These are phyloP conservation scores for Drosophila meridionalis DNA, from an alignment of 2,888 invertebrate genomes.

Conservation along the genomic window DNA sequence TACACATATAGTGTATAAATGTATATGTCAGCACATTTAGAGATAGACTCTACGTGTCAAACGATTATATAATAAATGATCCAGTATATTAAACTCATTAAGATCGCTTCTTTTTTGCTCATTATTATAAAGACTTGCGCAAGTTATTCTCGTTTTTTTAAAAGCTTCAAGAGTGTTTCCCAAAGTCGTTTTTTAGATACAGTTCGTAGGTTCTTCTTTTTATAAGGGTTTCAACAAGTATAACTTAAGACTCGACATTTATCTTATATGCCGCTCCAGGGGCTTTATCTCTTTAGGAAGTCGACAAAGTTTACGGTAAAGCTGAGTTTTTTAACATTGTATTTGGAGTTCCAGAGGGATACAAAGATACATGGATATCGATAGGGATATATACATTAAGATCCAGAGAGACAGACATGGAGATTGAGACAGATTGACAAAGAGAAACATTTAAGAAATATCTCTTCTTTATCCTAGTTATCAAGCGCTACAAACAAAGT, in stretches of 20 bases:
- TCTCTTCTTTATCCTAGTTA: background rate
- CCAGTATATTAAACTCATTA: background rate
- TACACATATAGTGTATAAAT: background rate
- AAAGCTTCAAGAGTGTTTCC: background rate
- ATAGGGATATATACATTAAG: background rate
- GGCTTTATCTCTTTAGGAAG: conserved; percentile 22
- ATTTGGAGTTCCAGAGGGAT: background rate
- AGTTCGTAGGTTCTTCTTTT: background rate
- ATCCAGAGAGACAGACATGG: background rate
- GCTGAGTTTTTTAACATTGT: background rate
- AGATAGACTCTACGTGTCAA: background rate
- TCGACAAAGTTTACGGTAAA: conserved; percentile 21
- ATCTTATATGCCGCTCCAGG: background rate
- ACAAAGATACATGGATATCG: background rate
- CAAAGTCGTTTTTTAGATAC: background rate
- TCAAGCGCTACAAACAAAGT: background rate
- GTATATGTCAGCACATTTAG: background rate
- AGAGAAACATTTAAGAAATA: background rate
- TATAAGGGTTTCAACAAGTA: background rate
- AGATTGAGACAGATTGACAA: background rate
- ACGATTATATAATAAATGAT: background rate
- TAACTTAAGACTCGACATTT: background rate
- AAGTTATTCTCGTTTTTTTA: conserved; percentile 5
- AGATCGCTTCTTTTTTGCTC: background rate
- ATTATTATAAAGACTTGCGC: conserved; percentile 1